Base-by-base conservation (phyloP, 1,140 invertebrate genomes). In the Calephelis virginiensis region DNA sequence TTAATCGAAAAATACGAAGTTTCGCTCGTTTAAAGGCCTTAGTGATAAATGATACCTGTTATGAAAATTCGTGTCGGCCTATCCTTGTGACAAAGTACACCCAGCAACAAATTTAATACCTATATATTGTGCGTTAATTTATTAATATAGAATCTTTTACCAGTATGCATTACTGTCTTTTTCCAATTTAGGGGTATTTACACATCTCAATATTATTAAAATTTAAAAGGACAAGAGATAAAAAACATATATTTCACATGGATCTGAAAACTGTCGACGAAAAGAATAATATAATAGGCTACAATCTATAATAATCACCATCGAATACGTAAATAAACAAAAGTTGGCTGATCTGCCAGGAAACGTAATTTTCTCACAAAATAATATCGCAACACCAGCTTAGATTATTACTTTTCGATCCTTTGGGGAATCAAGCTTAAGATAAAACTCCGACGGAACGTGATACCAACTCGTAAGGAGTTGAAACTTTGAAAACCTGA, bases 291-390 rank as follows among this genome's bases (percentile, higher is more conserved):
- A 28, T 2, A 28, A 3, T 28, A 3, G 2, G 28, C 28, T 28
- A 28, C 2, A 28, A 28, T 28, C 28, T 28, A 28, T 28, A 28
- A 4, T 28, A 28, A 28, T 28, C 28, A 28, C 6, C 40, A 9
- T 43, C 8, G 40, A 43, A 43, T 9, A 43, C 1, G 17, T 37
- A 12, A 11, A 56, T 28, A 14, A 37, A 28, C 28, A 38, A 38
- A 59, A 59, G 11, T 59, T 59, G 12, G 12, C 11, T 59, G 9
- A 59, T 59, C 17, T 59, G 37, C 38, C 53, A 59, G 53, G 6
- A 59, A 59, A 59, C 38, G 53, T 59, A 59, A 59, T 59, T 59
- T 59, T 59, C 53, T 38, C 7, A n/a, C 11, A 59, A 59, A 59
- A 59, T 59, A 59, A 59, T 59, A 37, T 59, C 53, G 37, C 12